Base-by-base conservation (phyloP, 1,140 invertebrate species). In the Brachionus calyciflorus region DNA sequence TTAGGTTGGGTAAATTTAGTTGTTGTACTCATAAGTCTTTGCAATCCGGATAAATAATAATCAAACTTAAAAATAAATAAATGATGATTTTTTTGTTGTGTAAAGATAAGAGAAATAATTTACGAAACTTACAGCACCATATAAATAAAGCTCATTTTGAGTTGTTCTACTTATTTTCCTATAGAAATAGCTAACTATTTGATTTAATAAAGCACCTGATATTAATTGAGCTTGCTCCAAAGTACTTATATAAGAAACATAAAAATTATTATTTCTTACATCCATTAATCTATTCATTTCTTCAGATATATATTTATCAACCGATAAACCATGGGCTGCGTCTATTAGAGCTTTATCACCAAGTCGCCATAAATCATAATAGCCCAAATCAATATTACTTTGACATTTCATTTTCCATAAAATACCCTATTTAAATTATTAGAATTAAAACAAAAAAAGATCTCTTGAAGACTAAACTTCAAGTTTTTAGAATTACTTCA, bases 381-480 rank as follows among this genome's bases (percentile, higher is more conserved):
- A 60, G 4, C 14, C 19, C n/a, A 60, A 17, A 4, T 33, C 33
- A 17, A 17, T 60, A 33, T 37, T 37, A 33, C 55, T 60, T 0
- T 26, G 7, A 60, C 55, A 60, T 60, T 33, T 60, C 55, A 60
- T 60, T 40, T 60, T 37, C 55, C 55, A 60, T 17, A 60, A 60
- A 60, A 60, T 37, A 37, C 12, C 55, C 55, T 40, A 17, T 10
- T 55, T 24, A 37, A 9, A 37, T 37, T 37, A 37, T 37, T 37
- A 37, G 9, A 37, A n/a, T n/a, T n/a, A n/a, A n/a, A n/a, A n/a
- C n/a, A n/a, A n/a, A n/a, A n/a, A n/a, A n/a, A n/a, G n/a, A n/a
- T n/a, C n/a, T n/a, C n/a, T n/a, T n/a, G n/a, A n/a, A n/a, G n/a
- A n/a, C n/a, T n/a, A n/a, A n/a, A n/a, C n/a, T n/a, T n/a, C n/a